Percentiles rank a stretch among this genome's conserved stretches.
Evolutionary conservation across 1,140 invertebrate species (phyloP).

Genomic region (Pseudomyrmex concolor): DNA sequence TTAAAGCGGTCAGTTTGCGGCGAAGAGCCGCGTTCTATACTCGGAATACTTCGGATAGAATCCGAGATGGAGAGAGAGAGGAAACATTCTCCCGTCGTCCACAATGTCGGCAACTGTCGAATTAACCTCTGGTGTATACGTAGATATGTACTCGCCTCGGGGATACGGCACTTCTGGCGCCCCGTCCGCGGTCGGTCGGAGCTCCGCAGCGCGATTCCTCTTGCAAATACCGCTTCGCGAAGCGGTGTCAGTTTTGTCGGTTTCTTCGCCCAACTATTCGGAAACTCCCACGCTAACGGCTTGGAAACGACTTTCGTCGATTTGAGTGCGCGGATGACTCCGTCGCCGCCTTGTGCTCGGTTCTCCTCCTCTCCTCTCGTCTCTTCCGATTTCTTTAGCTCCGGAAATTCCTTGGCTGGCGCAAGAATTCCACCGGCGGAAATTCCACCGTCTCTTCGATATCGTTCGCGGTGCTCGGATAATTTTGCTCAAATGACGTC

Average conservation of each 20-base stretch:
- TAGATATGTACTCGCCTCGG: slow-evolving; percentile 57
- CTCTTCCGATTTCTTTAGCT: slow-evolving; percentile 52
- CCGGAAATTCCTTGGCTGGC: slow-evolving; percentile 43
- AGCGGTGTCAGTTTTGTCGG: slow-evolving; percentile 69
- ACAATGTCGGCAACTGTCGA: slow-evolving; percentile 67
- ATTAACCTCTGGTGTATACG: slow-evolving; percentile 56
- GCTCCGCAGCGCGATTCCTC: slow-evolving; percentile 46
- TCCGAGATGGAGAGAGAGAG: slow-evolving; percentile 11
- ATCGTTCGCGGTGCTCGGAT: slow-evolving; percentile 29
- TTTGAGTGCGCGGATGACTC: slow-evolving; percentile 35
- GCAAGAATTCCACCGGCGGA: slow-evolving; percentile 51
- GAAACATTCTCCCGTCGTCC: slow-evolving; percentile 71
- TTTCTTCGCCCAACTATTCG: slow-evolving; percentile 70
- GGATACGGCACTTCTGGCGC: slow-evolving; percentile 54
- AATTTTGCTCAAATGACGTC: slow-evolving; percentile 16
- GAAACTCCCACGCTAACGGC: slow-evolving; percentile 38
- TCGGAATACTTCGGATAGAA: slow-evolving; percentile 70
- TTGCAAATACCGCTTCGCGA: slow-evolving; percentile 62
- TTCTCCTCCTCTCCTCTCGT: neutral
- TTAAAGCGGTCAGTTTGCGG: slow-evolving; percentile 54
- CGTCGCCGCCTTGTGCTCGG: neutral
- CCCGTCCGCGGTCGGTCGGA: slow-evolving; percentile 44
- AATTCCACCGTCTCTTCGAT: slow-evolving; percentile 52
- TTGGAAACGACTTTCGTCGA: slow-evolving; percentile 63
- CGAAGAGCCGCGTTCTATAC: slow-evolving; percentile 19